phyloP scores from a whole-genome alignment of 2,113 vertebrate species.

The Pedetes capensis region DNA sequence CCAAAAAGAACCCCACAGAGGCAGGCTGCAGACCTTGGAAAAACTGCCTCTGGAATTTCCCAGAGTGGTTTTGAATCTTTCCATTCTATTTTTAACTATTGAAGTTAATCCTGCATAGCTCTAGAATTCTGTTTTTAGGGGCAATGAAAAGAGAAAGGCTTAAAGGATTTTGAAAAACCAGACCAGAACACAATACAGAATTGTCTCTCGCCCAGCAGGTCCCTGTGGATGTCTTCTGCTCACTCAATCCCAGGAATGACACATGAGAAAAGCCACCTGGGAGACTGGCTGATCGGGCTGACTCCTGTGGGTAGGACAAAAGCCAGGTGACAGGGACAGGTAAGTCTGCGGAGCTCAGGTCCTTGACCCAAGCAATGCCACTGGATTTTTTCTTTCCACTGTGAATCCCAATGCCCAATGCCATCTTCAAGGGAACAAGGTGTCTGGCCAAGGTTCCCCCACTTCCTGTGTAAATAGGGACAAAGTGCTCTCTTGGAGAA shows the following conservation, averaged over 20 bases:
- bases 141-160: neutral
- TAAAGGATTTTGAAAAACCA: slow-evolving; percentile 3
- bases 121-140: neutral
- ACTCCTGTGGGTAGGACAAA: neutral
- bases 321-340: neutral
- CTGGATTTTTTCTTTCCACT: neutral
- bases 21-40: neutral
- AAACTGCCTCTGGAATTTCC: neutral
- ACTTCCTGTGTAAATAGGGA: neutral
- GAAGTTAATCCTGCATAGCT: neutral
- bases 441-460: neutral
- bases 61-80: neutral
- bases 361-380: neutral
- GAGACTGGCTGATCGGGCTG: neutral
- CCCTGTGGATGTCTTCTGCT: neutral
- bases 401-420: neutral
- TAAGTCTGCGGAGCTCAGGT: neutral
- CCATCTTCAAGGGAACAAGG: too few relatives aligned
- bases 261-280: neutral
- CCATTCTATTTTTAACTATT: neutral
- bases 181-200: neutral
- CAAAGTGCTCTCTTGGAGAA: neutral
- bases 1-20: neutral
- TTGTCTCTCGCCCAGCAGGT: neutral
- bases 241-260: neutral